These are phyloP conservation scores for Glyptemys insculpta DNA, from an alignment of 2,797 vertebrate species.

Conservation along the genomic window DNA sequence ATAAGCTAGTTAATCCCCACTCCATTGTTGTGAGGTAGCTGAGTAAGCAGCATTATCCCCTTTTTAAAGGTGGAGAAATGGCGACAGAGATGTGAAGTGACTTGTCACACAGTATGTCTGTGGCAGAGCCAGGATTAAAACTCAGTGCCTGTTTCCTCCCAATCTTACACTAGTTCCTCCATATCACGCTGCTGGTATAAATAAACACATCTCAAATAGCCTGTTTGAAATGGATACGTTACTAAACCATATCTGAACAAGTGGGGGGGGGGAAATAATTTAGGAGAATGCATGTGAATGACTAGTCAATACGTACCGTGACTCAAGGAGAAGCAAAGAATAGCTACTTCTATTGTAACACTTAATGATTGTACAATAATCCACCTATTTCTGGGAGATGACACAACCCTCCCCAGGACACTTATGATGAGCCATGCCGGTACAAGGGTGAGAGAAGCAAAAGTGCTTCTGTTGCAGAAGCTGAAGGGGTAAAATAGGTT, in stretches of 20 bases:
- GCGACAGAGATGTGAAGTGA: neutral
- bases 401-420: neutral
- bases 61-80: neutral
- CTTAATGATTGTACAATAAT: neutral
- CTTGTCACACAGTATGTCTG: neutral
- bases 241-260: neutral
- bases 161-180: neutral
- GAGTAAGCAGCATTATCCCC: neutral
- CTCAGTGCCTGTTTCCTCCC: neutral
- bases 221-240: neutral
- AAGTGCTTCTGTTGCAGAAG: neutral
- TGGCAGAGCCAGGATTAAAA: neutral
- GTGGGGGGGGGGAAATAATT: neutral
- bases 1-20: slow-evolving; percentile 7
- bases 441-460: neutral
- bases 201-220: neutral
- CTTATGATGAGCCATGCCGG: neutral
- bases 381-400: slow-evolving; percentile 12
- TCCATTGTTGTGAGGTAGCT: neutral
- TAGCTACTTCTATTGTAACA: neutral
- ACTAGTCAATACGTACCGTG: neutral
- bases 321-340: slow-evolving; percentile 14
- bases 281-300: neutral
- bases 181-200: neutral
- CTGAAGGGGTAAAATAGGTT: neutral